These are phyloP conservation scores for Pogoniulus pusillus DNA, from an alignment of 2,797 vertebrate genomes.

Conservation along the genomic window DNA sequence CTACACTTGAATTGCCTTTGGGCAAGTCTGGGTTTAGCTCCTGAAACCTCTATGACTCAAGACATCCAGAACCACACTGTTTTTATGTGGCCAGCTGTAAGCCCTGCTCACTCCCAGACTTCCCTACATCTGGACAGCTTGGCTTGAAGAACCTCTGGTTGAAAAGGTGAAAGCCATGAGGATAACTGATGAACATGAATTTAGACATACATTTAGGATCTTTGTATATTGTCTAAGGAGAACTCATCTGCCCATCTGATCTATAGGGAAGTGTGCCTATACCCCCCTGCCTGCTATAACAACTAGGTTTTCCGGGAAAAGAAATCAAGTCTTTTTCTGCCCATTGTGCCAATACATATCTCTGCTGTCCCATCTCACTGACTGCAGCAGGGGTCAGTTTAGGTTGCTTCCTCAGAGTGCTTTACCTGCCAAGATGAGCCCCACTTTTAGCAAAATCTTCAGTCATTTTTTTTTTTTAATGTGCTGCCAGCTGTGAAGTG, in stretches of 20 bases:
- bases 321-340: background rate
- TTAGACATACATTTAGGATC: background rate
- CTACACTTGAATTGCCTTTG: rapidly evolving
- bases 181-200: background rate
- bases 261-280: no score
- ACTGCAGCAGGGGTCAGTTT: background rate
- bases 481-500: background rate
- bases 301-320: background rate
- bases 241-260: background rate
- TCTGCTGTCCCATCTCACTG: background rate
- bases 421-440: background rate
- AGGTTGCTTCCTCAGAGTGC: background rate
- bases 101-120: background rate
- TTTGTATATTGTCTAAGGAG: background rate
- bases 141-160: background rate
- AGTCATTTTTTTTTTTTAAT: background rate
- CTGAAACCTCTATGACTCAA: background rate
- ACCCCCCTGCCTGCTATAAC: background rate
- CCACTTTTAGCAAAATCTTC: background rate
- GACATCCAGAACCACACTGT: background rate
- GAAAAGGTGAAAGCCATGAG: background rate
- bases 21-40: background rate
- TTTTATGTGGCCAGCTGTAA: background rate
- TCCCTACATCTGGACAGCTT: background rate
- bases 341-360: no score